Conservation (phyloP, 1,140 invertebrate species). For the Rhopalosiphum maidis region DNA sequence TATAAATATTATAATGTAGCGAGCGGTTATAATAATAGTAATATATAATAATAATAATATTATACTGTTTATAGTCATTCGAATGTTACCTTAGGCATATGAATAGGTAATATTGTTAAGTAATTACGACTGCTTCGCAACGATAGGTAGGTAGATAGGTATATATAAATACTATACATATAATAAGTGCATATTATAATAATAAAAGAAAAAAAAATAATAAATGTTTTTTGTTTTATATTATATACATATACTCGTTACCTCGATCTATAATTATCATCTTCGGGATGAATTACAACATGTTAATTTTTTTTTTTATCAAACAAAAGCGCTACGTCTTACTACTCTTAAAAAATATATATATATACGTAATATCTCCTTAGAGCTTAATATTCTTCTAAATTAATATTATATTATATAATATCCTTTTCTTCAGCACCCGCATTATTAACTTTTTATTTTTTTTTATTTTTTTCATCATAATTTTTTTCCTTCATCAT, state of each 20-base stretch:
- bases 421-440: background rate
- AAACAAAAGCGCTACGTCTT: background rate
- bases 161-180: background rate
- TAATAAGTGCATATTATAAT: conserved; percentile 42
- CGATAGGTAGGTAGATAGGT: background rate
- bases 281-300: background rate
- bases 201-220: conserved; percentile 1
- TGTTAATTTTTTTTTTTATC: conserved; percentile 3
- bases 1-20: background rate
- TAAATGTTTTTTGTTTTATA: conserved; percentile 15
- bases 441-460: background rate
- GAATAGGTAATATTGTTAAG: conserved; percentile 47
- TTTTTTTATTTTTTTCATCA: background rate
- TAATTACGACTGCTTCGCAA: conserved; percentile 49
- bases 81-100: conserved; percentile 54
- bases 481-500: background rate
- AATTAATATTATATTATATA: background rate
- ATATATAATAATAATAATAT: conserved; percentile 6
- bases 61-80: conserved; percentile 46
- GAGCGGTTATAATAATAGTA: background rate
- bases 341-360: background rate
- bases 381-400: background rate
- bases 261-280: conserved; percentile 32
- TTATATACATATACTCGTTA: background rate
- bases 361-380: background rate